These are phyloP conservation scores for Meganola albula DNA, from an alignment of 2,888 invertebrate species.

Conservation along the genomic window DNA sequence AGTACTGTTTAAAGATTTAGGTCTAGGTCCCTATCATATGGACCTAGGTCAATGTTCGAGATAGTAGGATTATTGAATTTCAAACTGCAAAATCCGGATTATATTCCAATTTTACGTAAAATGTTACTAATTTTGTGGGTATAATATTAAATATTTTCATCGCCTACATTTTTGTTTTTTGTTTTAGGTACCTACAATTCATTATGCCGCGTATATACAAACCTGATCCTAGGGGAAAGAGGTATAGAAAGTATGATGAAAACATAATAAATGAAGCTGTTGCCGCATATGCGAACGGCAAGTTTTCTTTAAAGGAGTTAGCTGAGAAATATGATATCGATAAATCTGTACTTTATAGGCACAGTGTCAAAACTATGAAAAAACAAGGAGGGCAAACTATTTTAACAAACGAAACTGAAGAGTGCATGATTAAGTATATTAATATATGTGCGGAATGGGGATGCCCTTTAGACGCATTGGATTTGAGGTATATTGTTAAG, in stretches of 20 bases:
- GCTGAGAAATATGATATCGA: background rate
- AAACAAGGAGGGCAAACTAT: slow-evolving; percentile 19
- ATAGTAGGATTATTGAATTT: background rate
- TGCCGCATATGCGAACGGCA: background rate
- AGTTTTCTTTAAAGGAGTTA: background rate
- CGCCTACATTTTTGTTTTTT: no score
- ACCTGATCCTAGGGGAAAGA: background rate
- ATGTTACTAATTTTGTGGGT: no score
- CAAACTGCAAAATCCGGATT: background rate
- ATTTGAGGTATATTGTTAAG: slow-evolving; percentile 16
- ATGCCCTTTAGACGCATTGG: slow-evolving; percentile 15
- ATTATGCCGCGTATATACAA: background rate
- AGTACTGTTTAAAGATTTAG: background rate
- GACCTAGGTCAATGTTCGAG: background rate
- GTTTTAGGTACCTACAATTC: background rate
- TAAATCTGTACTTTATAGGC: slow-evolving; percentile 12
- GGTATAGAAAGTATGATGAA: background rate
- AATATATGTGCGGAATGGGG: slow-evolving; percentile 24
- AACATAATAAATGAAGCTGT: background rate
- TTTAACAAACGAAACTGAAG: slow-evolving; percentile 13
- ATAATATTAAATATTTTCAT: no score
- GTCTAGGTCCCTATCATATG: background rate
- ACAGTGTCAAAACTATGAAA: slow-evolving; percentile 16
- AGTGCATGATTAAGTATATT: slow-evolving; percentile 19
- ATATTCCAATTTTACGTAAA: no score